Evolutionary conservation across 1,140 invertebrate genomes (phyloP), one percentile per base, ranked within the genome.

Genomic region (Drosophila fuyamai): DNA sequence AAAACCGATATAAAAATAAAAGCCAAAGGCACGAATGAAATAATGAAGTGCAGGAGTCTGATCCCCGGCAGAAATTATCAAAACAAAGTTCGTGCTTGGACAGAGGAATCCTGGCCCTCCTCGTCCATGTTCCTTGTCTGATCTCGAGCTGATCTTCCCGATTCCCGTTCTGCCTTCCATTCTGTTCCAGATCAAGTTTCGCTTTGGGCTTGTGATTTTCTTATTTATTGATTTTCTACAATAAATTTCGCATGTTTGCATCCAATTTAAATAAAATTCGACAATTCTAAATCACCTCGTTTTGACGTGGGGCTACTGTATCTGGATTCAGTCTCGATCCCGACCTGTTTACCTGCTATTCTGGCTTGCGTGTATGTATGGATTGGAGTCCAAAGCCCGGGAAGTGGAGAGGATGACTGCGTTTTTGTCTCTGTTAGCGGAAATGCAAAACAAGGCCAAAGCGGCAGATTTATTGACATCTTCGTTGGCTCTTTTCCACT

Each of bases 211-310:
- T 90, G 63, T 81, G 85, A 88, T 88, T 90, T 91, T 83, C 88
- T 91, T 90, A 91, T 90, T 91, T 91, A 91, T 91, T 91, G 90
- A 91, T 91, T 90, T 91, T 90, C 82, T 91, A 91, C 90, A 91
- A 91, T 88, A 91, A 91, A 91, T 91, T 91, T 91, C 84, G 90
- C 90, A 91, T 91, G 90, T 91, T 91, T 91, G 90, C 86, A 88
- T 88, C 91, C 91, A 92, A 92, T 92, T 92, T 92, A 92, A 92
- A 92, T 92, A 92, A 91, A 91, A 92, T 92, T 92, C 91, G 89
- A 91, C 86, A 92, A 92, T 88, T 91, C 91, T 92, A 92, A 92
- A 92, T 92, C 91, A 92, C 89, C 86, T 85, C 85, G 77, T 91
- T 90, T 91, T 91, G 90, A 91, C 90, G 90, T 91, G 90, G 80